Percentiles rank a stretch among this genome's conserved stretches.
Evolutionary conservation across 2,888 invertebrate species (phyloP).

Genomic region (Drosophila sordidula): DNA sequence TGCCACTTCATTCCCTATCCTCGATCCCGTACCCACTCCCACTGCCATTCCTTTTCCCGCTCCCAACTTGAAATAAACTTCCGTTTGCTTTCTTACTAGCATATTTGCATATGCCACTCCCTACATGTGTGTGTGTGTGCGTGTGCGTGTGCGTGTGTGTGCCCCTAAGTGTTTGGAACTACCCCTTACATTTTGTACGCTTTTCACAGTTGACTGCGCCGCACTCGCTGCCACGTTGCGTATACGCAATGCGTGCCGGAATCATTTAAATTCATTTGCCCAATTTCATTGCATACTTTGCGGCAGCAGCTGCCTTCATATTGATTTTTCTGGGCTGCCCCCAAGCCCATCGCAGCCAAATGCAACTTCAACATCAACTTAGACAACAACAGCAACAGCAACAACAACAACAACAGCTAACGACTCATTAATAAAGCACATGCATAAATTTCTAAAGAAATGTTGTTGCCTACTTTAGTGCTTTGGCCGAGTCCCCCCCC

Average conservation of each 20-base stretch:
- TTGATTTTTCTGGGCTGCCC: constrained; percentile 41
- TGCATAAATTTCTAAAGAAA: constrained; percentile 32
- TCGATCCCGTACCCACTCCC: constrained; percentile 5
- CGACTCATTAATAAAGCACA: constrained; percentile 66
- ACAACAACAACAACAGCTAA: constrained; percentile 26
- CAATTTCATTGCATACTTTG: constrained; percentile 64
- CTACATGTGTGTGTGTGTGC: background rate
- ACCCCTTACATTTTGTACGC: constrained; percentile 12
- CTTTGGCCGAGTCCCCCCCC: background rate
- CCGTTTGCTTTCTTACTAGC: constrained; percentile 58
- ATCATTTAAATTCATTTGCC: constrained; percentile 60
- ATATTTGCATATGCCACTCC: constrained; percentile 62
- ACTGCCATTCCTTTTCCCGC: background rate
- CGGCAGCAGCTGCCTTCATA: constrained; percentile 46
- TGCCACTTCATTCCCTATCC: constrained; percentile 53
- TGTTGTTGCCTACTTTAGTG: constrained; percentile 42
- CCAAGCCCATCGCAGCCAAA: constrained; percentile 8
- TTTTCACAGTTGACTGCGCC: constrained; percentile 42
- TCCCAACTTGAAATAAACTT: constrained; percentile 64
- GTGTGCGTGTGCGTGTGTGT: background rate
- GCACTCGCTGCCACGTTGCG: constrained; percentile 24
- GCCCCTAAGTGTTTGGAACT: background rate
- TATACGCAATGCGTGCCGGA: constrained; percentile 52
- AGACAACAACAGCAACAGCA: constrained; percentile 12
- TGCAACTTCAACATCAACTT: constrained; percentile 36